A percentile compares a stretch with the other conserved stretches of the same genome.
Evolutionary conservation across 2,797 vertebrate genomes (phyloP).

Genomic region (Xerus rutilus): DNA sequence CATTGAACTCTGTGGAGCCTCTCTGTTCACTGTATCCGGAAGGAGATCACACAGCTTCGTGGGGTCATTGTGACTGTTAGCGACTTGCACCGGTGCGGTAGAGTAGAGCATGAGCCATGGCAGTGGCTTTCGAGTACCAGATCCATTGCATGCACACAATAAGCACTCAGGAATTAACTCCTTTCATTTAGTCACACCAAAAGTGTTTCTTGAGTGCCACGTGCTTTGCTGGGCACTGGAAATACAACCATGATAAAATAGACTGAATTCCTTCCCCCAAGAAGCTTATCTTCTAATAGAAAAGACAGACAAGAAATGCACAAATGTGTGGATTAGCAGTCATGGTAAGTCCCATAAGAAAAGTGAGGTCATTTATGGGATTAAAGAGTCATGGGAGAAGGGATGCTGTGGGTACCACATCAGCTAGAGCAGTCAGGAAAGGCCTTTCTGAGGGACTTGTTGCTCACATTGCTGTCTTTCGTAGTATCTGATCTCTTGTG

Average conservation of each 20-base stretch:
- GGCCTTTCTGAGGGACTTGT: background rate
- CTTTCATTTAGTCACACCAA: background rate
- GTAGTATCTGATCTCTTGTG: background rate
- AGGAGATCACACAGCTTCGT: background rate
- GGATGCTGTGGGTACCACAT: accelerated
- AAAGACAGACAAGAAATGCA: background rate
- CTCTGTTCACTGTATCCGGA: background rate
- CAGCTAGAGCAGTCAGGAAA: background rate
- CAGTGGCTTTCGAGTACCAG: background rate
- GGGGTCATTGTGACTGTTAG: background rate
- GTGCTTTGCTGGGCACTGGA: background rate
- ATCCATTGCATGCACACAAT: background rate
- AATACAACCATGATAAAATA: background rate
- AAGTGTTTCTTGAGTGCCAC: background rate
- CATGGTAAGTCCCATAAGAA: background rate
- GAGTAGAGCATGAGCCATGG: background rate
- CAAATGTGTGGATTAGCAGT: background rate
- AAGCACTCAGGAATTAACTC: background rate
- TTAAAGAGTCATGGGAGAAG: background rate
- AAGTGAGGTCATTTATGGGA: background rate
- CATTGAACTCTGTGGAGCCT: background rate
- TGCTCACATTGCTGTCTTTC: background rate
- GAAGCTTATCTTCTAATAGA: background rate
- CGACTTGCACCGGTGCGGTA: background rate
- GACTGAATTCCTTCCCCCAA: background rate